These are phyloP conservation scores for Lethocerus indicus DNA, from an alignment of 1,140 invertebrate genomes.

Conservation along the genomic window DNA sequence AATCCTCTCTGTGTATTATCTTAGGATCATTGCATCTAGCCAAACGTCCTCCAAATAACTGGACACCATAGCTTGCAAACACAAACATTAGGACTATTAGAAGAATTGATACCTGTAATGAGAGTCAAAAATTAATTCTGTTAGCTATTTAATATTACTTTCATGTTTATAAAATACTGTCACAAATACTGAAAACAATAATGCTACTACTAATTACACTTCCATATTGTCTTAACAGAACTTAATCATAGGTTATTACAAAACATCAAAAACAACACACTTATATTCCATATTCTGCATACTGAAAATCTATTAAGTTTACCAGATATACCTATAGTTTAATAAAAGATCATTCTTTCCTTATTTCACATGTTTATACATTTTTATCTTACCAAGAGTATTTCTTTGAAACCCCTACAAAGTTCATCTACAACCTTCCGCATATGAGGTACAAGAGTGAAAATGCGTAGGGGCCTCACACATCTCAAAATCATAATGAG, in stretches of 20 bases:
- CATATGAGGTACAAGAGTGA: slow-evolving; percentile 98
- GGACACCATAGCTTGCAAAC: slow-evolving; percentile 97
- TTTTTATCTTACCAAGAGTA: slow-evolving; percentile 57
- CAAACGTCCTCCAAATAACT: slow-evolving; percentile 85
- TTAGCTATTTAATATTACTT: neutral
- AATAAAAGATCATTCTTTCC: no score
- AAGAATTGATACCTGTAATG: slow-evolving; percentile 75
- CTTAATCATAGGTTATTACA: no score
- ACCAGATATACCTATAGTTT: no score
- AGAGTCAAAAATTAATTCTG: slow-evolving; percentile 1
- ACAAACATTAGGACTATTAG: slow-evolving; percentile 97
- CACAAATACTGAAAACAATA: neutral
- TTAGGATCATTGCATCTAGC: slow-evolving; percentile 94
- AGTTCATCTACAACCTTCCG: slow-evolving; percentile 97
- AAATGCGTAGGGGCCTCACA: slow-evolving; percentile 88
- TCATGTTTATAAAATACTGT: no score
- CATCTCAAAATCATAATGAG: slow-evolving; percentile 92
- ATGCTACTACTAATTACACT: neutral
- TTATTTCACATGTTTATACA: no score
- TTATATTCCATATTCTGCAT: no score
- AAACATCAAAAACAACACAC: no score
- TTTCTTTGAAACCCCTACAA: slow-evolving; percentile 98
- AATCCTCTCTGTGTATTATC: slow-evolving; percentile 67
- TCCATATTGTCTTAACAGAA: no score
- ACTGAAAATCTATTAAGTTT: no score